phyloP scores from a whole-genome alignment of 2,113 vertebrate species.

The Psittacara wagleri region DNA sequence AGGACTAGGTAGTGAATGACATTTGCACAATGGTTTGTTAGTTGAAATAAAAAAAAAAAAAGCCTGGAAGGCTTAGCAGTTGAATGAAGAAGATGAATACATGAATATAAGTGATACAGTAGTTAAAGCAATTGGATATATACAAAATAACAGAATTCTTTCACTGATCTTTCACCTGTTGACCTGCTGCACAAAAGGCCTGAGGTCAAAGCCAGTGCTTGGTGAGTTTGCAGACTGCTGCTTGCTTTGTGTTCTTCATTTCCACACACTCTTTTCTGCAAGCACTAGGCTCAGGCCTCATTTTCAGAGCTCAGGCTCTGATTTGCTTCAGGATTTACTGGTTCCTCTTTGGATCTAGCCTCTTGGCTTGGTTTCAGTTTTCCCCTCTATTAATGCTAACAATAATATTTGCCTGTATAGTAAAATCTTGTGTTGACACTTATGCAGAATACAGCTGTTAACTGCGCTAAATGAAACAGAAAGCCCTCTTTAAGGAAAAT shows the following conservation, averaged over 20 bases:
- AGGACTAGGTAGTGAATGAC: background rate
- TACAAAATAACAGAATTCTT: background rate
- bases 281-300: background rate
- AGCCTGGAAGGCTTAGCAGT: background rate
- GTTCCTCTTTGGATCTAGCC: background rate
- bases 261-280: background rate
- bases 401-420: background rate
- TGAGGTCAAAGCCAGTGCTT: background rate
- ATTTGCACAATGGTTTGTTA: background rate
- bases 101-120: background rate
- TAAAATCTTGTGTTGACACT: background rate
- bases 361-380: background rate
- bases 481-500: background rate
- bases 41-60: background rate
- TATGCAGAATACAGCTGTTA: background rate
- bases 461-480: background rate
- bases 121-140: background rate
- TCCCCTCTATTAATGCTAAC: background rate
- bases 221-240: background rate
- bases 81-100: background rate
- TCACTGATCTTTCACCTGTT: background rate
- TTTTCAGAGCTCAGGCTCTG: background rate
- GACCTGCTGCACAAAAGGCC: background rate
- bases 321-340: background rate
- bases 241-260: background rate